These are phyloP conservation scores for Aphodius sticticus DNA, from an alignment of 2,888 invertebrate genomes.

Conservation along the genomic window DNA sequence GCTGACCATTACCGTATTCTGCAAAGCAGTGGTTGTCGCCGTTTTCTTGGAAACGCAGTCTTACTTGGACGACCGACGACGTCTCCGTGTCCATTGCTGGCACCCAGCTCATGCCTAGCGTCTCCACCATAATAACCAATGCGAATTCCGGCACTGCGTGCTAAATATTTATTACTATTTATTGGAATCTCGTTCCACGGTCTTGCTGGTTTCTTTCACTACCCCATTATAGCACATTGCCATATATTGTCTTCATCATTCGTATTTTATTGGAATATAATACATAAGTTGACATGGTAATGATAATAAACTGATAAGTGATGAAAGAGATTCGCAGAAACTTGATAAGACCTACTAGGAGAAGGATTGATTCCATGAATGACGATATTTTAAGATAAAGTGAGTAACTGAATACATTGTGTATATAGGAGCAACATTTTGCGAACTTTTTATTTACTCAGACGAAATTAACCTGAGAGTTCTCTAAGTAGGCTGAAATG, in stretches of 20 bases:
- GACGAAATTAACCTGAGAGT: no score
- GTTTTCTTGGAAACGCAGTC: conserved; percentile 39
- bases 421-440: no score
- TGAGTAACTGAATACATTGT: no score
- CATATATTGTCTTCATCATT: no score
- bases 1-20: conserved; percentile 39
- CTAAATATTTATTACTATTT: background rate
- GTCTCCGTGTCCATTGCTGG: background rate
- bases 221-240: no score
- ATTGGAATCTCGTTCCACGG: background rate
- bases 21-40: conserved; percentile 29
- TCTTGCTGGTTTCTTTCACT: no score
- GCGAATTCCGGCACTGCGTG: background rate
- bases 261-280: no score
- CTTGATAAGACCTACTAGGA: background rate
- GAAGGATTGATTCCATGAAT: background rate
- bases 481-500: no score
- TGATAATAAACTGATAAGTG: background rate
- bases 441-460: no score
- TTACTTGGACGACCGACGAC: background rate
- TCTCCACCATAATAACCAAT: background rate
- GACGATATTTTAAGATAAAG: no score
- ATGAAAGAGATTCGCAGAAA: background rate
- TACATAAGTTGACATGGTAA: background rate
- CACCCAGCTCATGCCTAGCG: background rate